Base-by-base conservation (phyloP, 2,888 invertebrate genomes). In the Agriopis aurantiaria region DNA sequence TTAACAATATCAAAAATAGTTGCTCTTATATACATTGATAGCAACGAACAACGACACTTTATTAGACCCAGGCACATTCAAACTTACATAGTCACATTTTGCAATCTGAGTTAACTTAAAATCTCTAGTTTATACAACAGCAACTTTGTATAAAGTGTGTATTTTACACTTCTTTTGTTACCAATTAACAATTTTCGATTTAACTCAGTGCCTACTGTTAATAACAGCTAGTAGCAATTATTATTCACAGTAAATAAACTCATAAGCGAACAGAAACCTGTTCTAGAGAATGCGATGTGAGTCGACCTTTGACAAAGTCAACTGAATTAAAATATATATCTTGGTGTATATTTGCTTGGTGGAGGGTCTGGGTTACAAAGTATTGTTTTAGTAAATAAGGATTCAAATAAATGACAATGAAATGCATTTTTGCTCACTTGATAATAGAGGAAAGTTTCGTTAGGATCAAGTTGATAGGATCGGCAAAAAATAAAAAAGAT, bases 231-330 rank as follows among this genome's bases (percentile, higher is more conserved):
- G 49, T 64, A 63, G 55, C 48, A 40, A 63, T 65, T 62, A 72
- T 72, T 74, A 74, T 75, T 73, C 69, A 74, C 72, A 72, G 67
- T 72, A 78, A 72, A 76, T 78, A 73, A 75, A 81, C 78, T 80
- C 79, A 79, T 77, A 76, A 71, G 70, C 67, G 68, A 63, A 66
- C 68, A 68, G 51, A 70, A 80, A 81, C 80, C 77, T 63, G 81
- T 82, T 78, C 65, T 49, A 53, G 52, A 74, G 78, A 79, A 78
- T 78, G 78, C 56, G 17, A 23, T 73, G 79, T 65, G 62, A 58
- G 71, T 58, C 78, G 81, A 82, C 84, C 82, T 82, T 82, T 81
- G 81, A 80, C 81, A 81, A 81, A 79, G 81, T 81, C 80, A 79
- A 75, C 76, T 69, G 68, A 77, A 75, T 73, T 66, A 23, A n/a